phyloP scores from a whole-genome alignment of 2,888 invertebrate genomes.

The Notocelia uddmanniana region DNA sequence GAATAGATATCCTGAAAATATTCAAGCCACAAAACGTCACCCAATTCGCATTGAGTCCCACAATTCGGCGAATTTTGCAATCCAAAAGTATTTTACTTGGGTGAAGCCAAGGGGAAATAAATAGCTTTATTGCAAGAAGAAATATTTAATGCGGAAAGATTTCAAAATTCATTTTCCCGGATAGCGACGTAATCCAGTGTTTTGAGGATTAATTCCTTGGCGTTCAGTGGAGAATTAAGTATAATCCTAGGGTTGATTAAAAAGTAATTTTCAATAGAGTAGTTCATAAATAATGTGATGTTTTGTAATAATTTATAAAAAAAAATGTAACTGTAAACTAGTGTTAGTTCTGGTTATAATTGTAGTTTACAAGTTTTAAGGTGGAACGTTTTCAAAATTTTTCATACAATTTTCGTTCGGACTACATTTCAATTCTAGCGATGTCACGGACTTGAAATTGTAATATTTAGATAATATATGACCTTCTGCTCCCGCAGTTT shows the following conservation, averaged over 20 bases:
- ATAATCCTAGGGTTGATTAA: constrained; percentile 9
- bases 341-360: no score
- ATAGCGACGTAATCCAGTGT: constrained; percentile 5
- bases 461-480: no score
- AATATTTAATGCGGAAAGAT: background rate
- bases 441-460: no score
- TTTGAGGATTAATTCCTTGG: constrained; percentile 4
- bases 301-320: no score
- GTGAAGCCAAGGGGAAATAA: background rate
- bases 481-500: no score
- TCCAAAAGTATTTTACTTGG: background rate
- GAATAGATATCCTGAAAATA: no score
- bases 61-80: background rate
- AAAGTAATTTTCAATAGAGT: constrained; percentile 14
- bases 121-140: background rate
- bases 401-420: no score
- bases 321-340: no score
- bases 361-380: no score
- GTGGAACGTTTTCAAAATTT: no score
- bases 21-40: background rate
- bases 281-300: background rate
- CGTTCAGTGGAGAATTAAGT: constrained; percentile 3
- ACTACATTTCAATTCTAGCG: no score
- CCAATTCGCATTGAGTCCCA: background rate
- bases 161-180: constrained; percentile 6